phyloP scores from a whole-genome alignment of 2,888 invertebrate genomes.

The Ophraella communa region DNA sequence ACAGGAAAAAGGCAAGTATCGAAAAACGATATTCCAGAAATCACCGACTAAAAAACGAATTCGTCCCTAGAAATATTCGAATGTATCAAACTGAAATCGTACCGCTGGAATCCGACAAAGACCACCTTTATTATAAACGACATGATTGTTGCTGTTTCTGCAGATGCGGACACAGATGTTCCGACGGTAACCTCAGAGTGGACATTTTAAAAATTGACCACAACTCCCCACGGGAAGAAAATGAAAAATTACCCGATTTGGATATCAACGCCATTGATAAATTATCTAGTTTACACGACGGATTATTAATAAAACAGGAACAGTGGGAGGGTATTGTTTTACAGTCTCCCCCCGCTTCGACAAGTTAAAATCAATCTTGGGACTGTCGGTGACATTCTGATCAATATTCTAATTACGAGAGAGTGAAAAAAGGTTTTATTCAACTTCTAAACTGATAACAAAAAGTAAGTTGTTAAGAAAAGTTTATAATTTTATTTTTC shows the following conservation, averaged over 20 bases:
- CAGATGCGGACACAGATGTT: constrained; percentile 54
- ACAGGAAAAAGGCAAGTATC: constrained; percentile 58
- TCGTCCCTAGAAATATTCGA: constrained; percentile 58
- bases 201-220: constrained; percentile 51
- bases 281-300: constrained; percentile 58
- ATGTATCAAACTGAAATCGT: constrained; percentile 61
- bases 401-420: background rate
- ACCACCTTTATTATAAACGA: constrained; percentile 53
- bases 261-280: constrained; percentile 51
- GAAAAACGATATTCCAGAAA: constrained; percentile 57
- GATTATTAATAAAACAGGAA: constrained; percentile 62
- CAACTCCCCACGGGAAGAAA: constrained; percentile 40
- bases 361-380: constrained; percentile 18
- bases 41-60: constrained; percentile 60
- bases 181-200: constrained; percentile 57
- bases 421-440: no score
- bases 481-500: no score
- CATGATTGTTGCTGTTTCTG: constrained; percentile 52
- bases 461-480: no score
- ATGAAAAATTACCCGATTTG: constrained; percentile 37
- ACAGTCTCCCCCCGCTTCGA: constrained; percentile 35
- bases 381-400: background rate
- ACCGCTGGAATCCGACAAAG: constrained; percentile 64
- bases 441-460: no score
- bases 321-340: constrained; percentile 62